Percentiles rank a stretch among this genome's conserved stretches.
phyloP scores from a whole-genome alignment of 2,113 vertebrate genomes.

The Centropus unirufus region DNA sequence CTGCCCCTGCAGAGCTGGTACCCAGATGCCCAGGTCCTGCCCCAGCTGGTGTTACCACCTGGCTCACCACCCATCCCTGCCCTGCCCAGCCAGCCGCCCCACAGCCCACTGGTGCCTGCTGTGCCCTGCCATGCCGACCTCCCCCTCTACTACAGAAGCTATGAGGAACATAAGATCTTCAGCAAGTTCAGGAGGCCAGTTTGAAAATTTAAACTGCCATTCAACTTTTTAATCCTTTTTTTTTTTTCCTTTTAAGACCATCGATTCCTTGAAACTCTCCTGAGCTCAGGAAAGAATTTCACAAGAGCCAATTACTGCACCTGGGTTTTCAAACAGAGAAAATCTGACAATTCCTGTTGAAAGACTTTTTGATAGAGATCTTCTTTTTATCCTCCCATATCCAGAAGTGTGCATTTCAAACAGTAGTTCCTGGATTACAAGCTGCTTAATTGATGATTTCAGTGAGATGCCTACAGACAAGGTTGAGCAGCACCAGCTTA shows the following conservation, averaged over 20 bases:
- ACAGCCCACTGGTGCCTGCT: not conserved
- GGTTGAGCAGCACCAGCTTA: not conserved
- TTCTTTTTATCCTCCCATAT: not conserved
- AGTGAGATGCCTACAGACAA: not conserved
- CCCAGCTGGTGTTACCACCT: not conserved
- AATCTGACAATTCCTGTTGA: not conserved
- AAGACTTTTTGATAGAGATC: not conserved
- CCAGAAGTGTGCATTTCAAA: not conserved
- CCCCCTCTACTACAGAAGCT: not conserved
- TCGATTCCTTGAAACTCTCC: not conserved
- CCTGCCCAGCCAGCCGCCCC: not conserved
- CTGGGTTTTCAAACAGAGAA: not conserved
- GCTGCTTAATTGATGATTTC: not conserved
- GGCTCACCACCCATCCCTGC: accelerated
- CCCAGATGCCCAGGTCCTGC: not conserved
- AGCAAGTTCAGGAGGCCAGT: not conserved
- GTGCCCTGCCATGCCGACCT: not conserved
- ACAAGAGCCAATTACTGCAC: not conserved
- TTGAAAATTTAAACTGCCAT: not conserved
- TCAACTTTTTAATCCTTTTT: too few relatives aligned
- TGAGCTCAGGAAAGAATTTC: not conserved
- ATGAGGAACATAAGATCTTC: not conserved
- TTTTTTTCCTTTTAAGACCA: not conserved
- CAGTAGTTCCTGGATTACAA: not conserved
- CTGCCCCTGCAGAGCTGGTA: not conserved